These are phyloP conservation scores for Holothuria glaberrima DNA, from an alignment of 35 echinoderm and acorn worm species.

Conservation along the genomic window DNA sequence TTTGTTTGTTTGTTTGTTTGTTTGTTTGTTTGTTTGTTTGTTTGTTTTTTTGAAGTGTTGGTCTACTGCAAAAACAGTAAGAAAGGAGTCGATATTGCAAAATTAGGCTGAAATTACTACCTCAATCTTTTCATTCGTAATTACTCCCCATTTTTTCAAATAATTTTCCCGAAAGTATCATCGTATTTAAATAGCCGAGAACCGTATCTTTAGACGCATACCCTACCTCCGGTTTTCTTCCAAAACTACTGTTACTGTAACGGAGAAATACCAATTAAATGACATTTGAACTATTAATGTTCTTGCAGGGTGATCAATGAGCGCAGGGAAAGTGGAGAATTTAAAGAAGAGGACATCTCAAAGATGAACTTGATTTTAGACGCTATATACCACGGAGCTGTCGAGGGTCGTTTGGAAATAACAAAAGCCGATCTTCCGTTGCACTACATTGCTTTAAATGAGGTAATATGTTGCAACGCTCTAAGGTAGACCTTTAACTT, in stretches of 20 bases:
- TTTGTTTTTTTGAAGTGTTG: too few relatives aligned
- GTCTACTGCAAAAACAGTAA: too few relatives aligned
- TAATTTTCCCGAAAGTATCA: too few relatives aligned
- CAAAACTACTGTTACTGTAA: too few relatives aligned
- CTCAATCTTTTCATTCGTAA: too few relatives aligned
- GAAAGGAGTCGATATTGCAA: too few relatives aligned
- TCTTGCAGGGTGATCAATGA: conserved; percentile 56
- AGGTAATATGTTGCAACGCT: conserved; percentile 40
- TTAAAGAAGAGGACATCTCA: conserved; percentile 13
- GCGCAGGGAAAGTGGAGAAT: conserved; percentile 32
- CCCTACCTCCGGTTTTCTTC: too few relatives aligned
- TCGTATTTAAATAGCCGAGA: too few relatives aligned
- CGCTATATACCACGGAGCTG: conserved; percentile 72
- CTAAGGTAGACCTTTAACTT: too few relatives aligned
- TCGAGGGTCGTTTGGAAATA: conserved; percentile 73
- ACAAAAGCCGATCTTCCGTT: conserved; percentile 86
- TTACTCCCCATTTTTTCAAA: too few relatives aligned
- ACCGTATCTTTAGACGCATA: too few relatives aligned
- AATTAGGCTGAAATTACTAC: too few relatives aligned
- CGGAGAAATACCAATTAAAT: not conserved
- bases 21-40: not conserved
- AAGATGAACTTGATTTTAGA: conserved; percentile 75
- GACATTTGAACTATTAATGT: not conserved
- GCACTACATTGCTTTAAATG: conserved; percentile 77
- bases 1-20: not conserved